Evolutionary conservation across 2,888 invertebrate species (phyloP), one percentile per base, ranked within the genome.

Genomic region (Lycophotia porphyrea): DNA sequence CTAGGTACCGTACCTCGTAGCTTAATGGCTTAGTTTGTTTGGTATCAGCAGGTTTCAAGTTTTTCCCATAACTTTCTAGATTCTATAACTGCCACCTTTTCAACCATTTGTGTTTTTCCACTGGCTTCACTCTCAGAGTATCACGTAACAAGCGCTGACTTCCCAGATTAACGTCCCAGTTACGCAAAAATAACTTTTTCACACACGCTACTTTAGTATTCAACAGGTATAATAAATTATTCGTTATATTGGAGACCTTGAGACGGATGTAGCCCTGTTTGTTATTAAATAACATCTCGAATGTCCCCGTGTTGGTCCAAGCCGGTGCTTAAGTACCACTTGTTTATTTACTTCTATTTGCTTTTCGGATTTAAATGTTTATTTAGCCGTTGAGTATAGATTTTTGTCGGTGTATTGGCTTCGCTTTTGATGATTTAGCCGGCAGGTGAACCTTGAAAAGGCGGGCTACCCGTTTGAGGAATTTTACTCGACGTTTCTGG

Each of bases 251-350:
- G 60, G 61, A 74, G 72, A 75, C 81, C 77, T 84, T 84, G 76
- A 80, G 72, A 84, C 84, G 81, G 81, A 86, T 86, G 73, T 72
- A 49, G 58, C 47, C 27, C 55, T 86, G 81, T 84, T 86, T 86
- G 76, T 80, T 74, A 71, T 68, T 70, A 79, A 83, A 83, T 77
- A 85, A 66, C 79, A 82, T 85, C 83, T 85, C 61, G 70, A 73
- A 82, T 85, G 83, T 85, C 78, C 36, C 70, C 34, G 31, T 82
- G 72, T 73, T 73, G 82, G 44, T 72, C 44, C 60, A 71, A 71
- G 67, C 70, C 67, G 49, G 69, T 58, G 81, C 80, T 73, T 82
- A 85, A 82, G 82, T 78, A 82, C 83, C 67, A 34, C 15, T 67
- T 83, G 79, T 83, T 82, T 83, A 85, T 82, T 73, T 85, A 85